These are phyloP conservation scores for Kuschelorhynchus macadamiae DNA, from an alignment of 2,888 invertebrate genomes.

Conservation along the genomic window DNA sequence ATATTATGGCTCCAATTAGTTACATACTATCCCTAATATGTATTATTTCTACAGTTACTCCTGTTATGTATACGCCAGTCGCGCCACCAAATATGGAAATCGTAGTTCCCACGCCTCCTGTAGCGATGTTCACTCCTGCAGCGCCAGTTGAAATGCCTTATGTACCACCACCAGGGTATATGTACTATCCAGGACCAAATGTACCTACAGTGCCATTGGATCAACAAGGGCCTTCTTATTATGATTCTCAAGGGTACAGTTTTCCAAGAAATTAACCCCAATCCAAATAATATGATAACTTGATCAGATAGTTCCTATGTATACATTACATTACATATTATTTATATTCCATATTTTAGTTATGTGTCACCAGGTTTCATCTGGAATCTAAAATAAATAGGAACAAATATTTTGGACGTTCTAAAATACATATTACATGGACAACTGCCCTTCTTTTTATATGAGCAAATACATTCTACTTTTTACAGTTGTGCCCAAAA, in stretches of 20 bases:
- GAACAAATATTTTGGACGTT: no score
- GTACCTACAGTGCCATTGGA: conserved; percentile 34
- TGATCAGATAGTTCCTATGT: no score
- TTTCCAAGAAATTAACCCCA: conserved; percentile 52
- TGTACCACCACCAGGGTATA: conserved; percentile 53
- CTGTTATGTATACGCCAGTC: conserved; percentile 54
- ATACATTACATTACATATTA: no score
- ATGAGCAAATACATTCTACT: no score
- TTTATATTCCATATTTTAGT: no score
- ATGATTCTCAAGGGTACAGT: conserved; percentile 58
- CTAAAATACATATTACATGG: no score
- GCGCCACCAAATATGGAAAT: conserved; percentile 54
- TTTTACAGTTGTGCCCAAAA: no score
- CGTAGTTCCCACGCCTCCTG: conserved; percentile 55
- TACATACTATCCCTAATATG: no score
- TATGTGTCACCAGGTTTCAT: no score
- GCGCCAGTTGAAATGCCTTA: conserved; percentile 57
- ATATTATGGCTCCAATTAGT: no score
- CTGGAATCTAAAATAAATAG: no score
- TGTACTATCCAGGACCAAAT: conserved; percentile 58
- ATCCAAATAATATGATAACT: background rate
- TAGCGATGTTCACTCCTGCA: conserved; percentile 55
- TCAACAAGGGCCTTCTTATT: conserved; percentile 29
- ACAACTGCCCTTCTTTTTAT: no score
- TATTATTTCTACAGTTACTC: conserved; percentile 52